phyloP scores from a whole-genome alignment of 2,113 vertebrate species.

The Zingel zingel region DNA sequence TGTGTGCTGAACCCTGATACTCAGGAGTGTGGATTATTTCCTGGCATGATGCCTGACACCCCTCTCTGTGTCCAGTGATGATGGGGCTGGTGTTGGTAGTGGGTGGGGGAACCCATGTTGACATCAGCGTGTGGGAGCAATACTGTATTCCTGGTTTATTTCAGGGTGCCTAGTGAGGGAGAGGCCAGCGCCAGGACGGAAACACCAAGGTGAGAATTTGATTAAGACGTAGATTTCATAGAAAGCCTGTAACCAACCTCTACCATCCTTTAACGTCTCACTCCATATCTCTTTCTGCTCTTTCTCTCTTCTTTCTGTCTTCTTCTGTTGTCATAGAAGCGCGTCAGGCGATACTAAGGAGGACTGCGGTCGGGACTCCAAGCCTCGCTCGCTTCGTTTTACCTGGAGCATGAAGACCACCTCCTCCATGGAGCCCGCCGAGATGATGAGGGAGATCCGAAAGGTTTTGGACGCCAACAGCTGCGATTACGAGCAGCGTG shows the following conservation, averaged over 20 bases:
- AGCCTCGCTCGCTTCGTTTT: slow-evolving; percentile 96
- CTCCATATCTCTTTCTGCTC: neutral
- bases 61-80: slow-evolving; percentile 64
- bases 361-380: slow-evolving; percentile 91
- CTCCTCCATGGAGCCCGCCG: slow-evolving; percentile 96
- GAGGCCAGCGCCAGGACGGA: slow-evolving; percentile 97
- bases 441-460: slow-evolving; percentile 98
- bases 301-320: slow-evolving; percentile 5
- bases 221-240: slow-evolving; percentile 9
- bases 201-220: slow-evolving; percentile 92
- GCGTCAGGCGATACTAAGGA: slow-evolving; percentile 92
- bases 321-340: slow-evolving; percentile 83
- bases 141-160: slow-evolving; percentile 75
- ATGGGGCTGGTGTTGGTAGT: slow-evolving; percentile 38
- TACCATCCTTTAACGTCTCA: slow-evolving; percentile 5
- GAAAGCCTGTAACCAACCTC: neutral
- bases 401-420: slow-evolving; percentile 99
- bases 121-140: slow-evolving; percentile 39
- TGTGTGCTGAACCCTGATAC: slow-evolving; percentile 68
- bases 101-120: neutral
- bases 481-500: slow-evolving; percentile 98
- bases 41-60: slow-evolving; percentile 81
- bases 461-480: slow-evolving; percentile 97
- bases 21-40: slow-evolving; percentile 75
- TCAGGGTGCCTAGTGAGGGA: slow-evolving; percentile 97